phyloP scores from a whole-genome alignment of 2,888 invertebrate genomes.

The Scaptodrosophila latifasciaeformis region DNA sequence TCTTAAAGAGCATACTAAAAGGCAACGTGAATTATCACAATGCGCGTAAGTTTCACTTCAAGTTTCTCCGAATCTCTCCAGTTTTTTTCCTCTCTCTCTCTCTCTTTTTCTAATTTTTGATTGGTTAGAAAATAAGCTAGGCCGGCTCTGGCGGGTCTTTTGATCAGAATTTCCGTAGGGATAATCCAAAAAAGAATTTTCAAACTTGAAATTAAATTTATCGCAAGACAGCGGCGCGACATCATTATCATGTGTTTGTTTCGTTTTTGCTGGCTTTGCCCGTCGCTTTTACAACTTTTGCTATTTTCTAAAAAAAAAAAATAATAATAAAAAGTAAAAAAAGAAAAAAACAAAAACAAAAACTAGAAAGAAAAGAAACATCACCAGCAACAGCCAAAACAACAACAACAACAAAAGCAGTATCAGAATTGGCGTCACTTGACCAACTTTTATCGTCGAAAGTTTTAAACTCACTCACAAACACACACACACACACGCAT shows the following conservation, averaged over 20 bases:
- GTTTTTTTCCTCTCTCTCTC: no score
- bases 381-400: slow-evolving; percentile 7
- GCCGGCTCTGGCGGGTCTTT: no score
- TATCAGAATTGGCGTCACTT: slow-evolving; percentile 34
- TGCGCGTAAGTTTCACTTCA: slow-evolving; percentile 85
- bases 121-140: no score
- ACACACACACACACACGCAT: slow-evolving; percentile 24
- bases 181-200: slow-evolving; percentile 32
- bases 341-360: no score
- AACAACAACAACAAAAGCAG: slow-evolving; percentile 15
- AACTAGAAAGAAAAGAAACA: not conserved
- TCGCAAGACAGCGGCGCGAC: slow-evolving; percentile 19
- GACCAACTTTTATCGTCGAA: slow-evolving; percentile 56
- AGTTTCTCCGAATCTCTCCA: no score
- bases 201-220: slow-evolving; percentile 65
- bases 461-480: slow-evolving; percentile 31
- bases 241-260: no score
- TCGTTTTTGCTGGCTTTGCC: no score
- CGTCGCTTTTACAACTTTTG: slow-evolving; percentile 36
- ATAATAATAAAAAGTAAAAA: not conserved
- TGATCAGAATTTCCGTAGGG: no score
- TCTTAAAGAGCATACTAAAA: slow-evolving; percentile 92
- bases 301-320: slow-evolving; percentile 54
- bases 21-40: slow-evolving; percentile 94
- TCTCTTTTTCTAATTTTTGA: not conserved